Base-by-base conservation (phyloP, 2,113 vertebrate genomes). In the Rhynchomys soricoides region DNA sequence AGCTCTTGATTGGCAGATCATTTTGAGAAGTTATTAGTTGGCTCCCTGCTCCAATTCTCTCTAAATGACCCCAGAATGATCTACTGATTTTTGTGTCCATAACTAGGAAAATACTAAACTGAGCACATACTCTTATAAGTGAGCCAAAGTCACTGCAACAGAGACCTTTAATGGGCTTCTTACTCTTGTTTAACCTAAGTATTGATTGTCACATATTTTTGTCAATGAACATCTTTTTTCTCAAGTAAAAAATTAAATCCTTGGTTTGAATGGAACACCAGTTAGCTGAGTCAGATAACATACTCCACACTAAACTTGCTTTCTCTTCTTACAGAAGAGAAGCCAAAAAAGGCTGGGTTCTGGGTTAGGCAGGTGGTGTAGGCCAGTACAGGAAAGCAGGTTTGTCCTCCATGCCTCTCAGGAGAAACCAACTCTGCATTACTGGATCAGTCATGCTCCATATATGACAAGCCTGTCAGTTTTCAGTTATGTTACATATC, bases 1-100 rank as follows among this genome's bases (percentile, higher is more conserved):
- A 95, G 57, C 37, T 93, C 52, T 37, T 95, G 22, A 85, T 77
- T 90, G 50, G 93, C 64, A 90, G 45, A 45, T 82, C n/a, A 85
- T 9, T 88, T 85, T 89, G 45, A 75, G 57, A 66, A 37, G 37
- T 83, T 88, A 85, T 40, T 59, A 31, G 34, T 45, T 91, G 71
- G 85, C 43, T 26, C 66, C 6, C 34, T 81, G 21, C 34, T 94
- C 31, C 22, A 93, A 71, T 74, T 91, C 12, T 15, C 8, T 81
- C 73, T 70, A 45, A 45, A 26, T 40, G 55, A 95, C 31, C 66
- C 37, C 34, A 77, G 71, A 82, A 11, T 34, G 50, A 50, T 16
- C n/a, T 45, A 22, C 24, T 71, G 62, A 52, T 6, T 12, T 66
- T 45, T 31, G 29, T 9, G 8, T n/a, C 55, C 85, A 40, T 66